Conservation (phyloP, 2,113 vertebrate genomes). For the Podocnemis expansa region DNA sequence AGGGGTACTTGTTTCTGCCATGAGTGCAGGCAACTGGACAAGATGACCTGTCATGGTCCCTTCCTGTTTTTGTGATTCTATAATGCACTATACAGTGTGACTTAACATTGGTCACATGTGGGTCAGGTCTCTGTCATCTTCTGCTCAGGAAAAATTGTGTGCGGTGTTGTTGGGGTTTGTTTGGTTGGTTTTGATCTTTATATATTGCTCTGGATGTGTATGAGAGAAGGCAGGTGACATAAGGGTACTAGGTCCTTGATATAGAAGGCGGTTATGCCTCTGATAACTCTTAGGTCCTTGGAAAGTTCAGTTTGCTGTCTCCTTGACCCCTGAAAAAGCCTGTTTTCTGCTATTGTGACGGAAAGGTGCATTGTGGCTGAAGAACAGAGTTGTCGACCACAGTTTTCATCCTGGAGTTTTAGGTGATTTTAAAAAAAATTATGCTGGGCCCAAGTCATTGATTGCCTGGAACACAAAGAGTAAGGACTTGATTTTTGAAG, state of each 20-base stretch:
- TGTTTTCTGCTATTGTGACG: too few species aligned
- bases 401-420: background rate
- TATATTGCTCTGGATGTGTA: background rate
- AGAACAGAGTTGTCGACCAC: background rate
- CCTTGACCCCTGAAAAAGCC: too few species aligned
- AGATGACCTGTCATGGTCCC: too few species aligned
- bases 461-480: background rate
- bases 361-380: background rate
- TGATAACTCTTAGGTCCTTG: background rate
- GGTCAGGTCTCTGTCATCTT: background rate
- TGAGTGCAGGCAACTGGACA: too few species aligned
- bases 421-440: background rate
- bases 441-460: background rate
- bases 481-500: background rate
- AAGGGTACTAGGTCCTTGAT: background rate
- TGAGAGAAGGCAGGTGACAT: background rate
- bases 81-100: accelerated
- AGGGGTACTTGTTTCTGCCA: too few species aligned
- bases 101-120: too few species aligned
- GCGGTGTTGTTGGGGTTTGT: background rate
- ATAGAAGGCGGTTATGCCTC: background rate
- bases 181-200: background rate
- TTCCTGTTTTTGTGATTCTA: too few species aligned
- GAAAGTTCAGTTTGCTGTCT: background rate
- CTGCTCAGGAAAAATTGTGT: background rate